Base-by-base conservation (phyloP, 2,888 invertebrate genomes). In the Eristalinus sepulchralis region DNA sequence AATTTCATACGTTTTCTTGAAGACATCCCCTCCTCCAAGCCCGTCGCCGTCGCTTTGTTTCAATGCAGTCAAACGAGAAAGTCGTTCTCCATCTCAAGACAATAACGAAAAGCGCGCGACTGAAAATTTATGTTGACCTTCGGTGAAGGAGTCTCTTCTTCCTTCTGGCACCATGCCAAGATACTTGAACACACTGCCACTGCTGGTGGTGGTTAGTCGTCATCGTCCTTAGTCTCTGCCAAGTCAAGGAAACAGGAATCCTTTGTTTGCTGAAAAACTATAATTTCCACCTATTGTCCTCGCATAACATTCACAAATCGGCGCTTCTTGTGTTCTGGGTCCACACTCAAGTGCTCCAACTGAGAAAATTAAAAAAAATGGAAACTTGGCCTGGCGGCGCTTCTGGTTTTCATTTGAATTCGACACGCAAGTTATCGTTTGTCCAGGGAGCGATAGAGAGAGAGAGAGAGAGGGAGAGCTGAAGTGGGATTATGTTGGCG, bases 151-250 rank as follows among this genome's bases (percentile, higher is more conserved):
- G 63, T 20, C 57, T n/a, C n/a, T 57, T 47, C 47, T 47, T 47
- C 9, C 47, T 68, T 24, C 57, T 83, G 83, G 83, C 72, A 57
- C 33, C 13, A 33, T 64, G 78, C 83, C 83, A 83, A n/a, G 67
- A 22, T 47, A 60, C 76, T 76, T 76, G 64, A 47, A 47, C 47
- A 47, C 47, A 47, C 47, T 47, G 27, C 27, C 27, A 27, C 27
- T 27, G 27, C 2, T 5, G 27, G 27, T 27, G 60, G 60, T 31
- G 64, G 36, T 57, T 24, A 47, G n/a, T 67, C 60, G 17, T 60
- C 33, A 66, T 67, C 33, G 67, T 76, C 39, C n/a, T 67, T 53
- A 66, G 22, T 34, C 31, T 72, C 55, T 20, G 47, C 31, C 20
- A 36, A 17, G 27, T 36, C 59, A 36, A 31, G 33, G 62, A 53